These are phyloP conservation scores for Prosopocoilus inquinatus DNA, from an alignment of 2,888 invertebrate species.

Conservation along the genomic window DNA sequence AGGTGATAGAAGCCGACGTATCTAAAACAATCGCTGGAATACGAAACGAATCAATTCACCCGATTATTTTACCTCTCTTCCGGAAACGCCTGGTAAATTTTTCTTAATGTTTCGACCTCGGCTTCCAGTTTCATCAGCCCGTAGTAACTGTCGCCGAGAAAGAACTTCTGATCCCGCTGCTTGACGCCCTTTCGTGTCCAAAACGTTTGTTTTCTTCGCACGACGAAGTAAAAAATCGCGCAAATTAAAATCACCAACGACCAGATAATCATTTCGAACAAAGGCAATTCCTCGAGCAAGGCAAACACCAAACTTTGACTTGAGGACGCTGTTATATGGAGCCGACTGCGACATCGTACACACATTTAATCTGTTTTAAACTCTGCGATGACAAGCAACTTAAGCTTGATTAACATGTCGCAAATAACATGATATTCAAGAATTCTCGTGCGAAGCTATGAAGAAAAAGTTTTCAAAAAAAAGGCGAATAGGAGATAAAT, in stretches of 20 bases:
- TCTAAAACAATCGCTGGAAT: constrained; percentile 19
- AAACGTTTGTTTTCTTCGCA: neutral
- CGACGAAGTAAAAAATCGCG: neutral
- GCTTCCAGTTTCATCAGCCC: too few species aligned
- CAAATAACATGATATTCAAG: too few species aligned
- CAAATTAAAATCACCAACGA: neutral
- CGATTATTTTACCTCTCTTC: neutral
- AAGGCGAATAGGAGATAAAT: too few species aligned
- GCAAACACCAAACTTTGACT: too few species aligned
- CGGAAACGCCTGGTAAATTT: neutral
- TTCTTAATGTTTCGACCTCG: neutral
- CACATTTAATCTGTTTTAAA: too few species aligned
- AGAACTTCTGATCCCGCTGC: neutral
- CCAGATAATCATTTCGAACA: neutral
- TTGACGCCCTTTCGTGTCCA: neutral
- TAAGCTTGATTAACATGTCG: too few species aligned
- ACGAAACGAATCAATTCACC: neutral
- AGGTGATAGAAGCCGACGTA: constrained; percentile 33
- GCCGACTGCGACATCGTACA: too few species aligned
- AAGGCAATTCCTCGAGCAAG: too few species aligned
- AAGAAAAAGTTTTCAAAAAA: too few species aligned
- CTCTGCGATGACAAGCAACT: too few species aligned
- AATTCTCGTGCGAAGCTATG: too few species aligned
- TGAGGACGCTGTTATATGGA: too few species aligned
- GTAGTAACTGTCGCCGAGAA: neutral